Evolutionary conservation across 35 echinoderm and acorn worm genomes (phyloP).

Genomic region (Ophioderma brevispina): DNA sequence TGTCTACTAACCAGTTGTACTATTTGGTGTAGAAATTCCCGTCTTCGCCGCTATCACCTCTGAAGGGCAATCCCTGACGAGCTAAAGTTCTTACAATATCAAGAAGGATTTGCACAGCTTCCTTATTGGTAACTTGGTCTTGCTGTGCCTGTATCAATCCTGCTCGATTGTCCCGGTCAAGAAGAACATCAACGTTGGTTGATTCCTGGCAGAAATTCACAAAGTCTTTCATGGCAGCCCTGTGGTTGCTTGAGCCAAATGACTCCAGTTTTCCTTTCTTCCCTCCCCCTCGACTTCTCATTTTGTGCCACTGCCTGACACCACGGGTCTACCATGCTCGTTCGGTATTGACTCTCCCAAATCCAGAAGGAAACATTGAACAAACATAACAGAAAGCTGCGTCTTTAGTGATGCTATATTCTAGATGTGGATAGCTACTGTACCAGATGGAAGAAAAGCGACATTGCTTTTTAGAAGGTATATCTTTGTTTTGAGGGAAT

Average conservation of each 20-base stretch:
- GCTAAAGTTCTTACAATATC: slow-evolving; percentile 1
- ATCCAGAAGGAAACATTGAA: not conserved
- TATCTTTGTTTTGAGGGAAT: too few species aligned
- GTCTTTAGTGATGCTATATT: slow-evolving; percentile 12
- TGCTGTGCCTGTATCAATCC: not conserved
- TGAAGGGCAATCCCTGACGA: not conserved
- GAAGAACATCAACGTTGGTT: not conserved
- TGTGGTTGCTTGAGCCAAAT: not conserved
- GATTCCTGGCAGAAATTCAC: slow-evolving; percentile 1
- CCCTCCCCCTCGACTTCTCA: not conserved
- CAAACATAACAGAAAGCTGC: slow-evolving; percentile 9
- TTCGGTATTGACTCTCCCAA: too few species aligned
- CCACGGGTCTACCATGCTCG: too few species aligned
- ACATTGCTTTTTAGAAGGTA: not conserved
- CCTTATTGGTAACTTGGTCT: not conserved
- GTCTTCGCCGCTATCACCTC: not conserved
- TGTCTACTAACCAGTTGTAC: not conserved
- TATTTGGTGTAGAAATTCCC: slow-evolving; percentile 6
- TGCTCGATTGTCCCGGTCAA: not conserved
- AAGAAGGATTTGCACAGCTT: not conserved
- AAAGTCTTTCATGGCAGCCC: not conserved
- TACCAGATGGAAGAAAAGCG: not conserved
- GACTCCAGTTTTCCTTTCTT: slow-evolving; percentile 4
- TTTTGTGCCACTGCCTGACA: not conserved
- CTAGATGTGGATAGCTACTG: not conserved